Base-by-base conservation (phyloP, 2,888 invertebrate genomes). In the Drosophila prolongata region DNA sequence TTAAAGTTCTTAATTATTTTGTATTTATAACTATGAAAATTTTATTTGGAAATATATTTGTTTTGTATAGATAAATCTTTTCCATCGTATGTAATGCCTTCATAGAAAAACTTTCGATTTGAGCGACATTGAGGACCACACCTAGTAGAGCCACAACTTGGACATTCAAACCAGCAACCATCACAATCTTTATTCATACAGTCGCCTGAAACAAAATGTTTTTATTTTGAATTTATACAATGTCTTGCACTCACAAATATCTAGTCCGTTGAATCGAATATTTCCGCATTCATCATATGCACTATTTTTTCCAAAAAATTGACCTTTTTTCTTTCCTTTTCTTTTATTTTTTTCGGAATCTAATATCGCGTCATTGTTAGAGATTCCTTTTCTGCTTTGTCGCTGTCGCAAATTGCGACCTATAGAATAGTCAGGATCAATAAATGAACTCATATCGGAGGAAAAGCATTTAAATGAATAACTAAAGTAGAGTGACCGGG, bases 121-220 rank as follows among this genome's bases (percentile, higher is more conserved):
- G 93, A 93, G 79, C 97, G 95, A 93, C 97, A 97, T 56, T 96
- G 96, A 77, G 95, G 94, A 2, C 96, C 97, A 92, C 97, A 97
- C 90, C 96, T 96, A 27, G 92, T 92, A 0, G 96, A 96, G 19
- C 91, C 92, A 87, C 97, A 97, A 89, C 94, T 95, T 5, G 93
- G 90, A 85, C 97, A 97, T 1, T 95, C 95, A 88, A 95, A 96
- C 92, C 97, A 97, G 90, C 98, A 98, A 0, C 98, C 98, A 0
- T 94, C 93, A 83, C 98, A 98, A 11, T 93, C 93, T 42, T 93
- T 93, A 79, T 95, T 95, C 75, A 98, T 93, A 89, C 98, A 98
- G 90, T 98, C 98, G 84, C 61, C 61, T 62, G 11, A 35, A 24
- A 47, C 10, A 14, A 9, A 30, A 6, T 24, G 24, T 11, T 44